Percentiles rank a stretch among this genome's conserved stretches.
phyloP scores from a whole-genome alignment of 2,113 vertebrate species.

The Dipodomys spectabilis region DNA sequence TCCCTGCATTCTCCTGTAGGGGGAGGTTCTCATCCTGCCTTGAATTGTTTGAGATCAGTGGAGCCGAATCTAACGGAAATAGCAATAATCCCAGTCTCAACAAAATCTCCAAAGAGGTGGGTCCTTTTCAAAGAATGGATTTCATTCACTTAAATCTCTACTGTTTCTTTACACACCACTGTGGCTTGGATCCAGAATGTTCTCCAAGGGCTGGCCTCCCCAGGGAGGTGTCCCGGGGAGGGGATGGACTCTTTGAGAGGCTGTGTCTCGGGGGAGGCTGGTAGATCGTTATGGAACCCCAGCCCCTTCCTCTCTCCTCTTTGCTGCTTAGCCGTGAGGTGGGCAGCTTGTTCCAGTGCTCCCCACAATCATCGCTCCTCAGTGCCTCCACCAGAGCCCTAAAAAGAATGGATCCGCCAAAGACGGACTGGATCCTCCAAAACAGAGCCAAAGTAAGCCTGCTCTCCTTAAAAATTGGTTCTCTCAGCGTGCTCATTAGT shows the following conservation, averaged over 20 bases:
- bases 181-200: not conserved
- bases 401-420: not conserved
- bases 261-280: not conserved
- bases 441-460: not conserved
- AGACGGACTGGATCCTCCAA: not conserved
- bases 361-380: not conserved
- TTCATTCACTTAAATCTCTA: not conserved
- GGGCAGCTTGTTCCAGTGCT: not conserved
- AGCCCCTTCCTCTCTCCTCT: no score
- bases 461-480: not conserved
- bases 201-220: not conserved
- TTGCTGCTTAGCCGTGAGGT: not conserved
- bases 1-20: not conserved
- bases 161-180: not conserved
- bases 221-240: not conserved
- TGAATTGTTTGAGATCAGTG: not conserved
- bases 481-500: not conserved
- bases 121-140: not conserved
- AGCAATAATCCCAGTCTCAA: not conserved
- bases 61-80: not conserved
- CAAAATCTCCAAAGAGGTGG: not conserved
- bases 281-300: no score
- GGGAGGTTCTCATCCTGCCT: not conserved
- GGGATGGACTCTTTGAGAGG: not conserved
- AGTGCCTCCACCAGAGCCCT: not conserved